Evolutionary conservation across 2,888 invertebrate species (phyloP).

Genomic region (Machimus atricapillus): DNA sequence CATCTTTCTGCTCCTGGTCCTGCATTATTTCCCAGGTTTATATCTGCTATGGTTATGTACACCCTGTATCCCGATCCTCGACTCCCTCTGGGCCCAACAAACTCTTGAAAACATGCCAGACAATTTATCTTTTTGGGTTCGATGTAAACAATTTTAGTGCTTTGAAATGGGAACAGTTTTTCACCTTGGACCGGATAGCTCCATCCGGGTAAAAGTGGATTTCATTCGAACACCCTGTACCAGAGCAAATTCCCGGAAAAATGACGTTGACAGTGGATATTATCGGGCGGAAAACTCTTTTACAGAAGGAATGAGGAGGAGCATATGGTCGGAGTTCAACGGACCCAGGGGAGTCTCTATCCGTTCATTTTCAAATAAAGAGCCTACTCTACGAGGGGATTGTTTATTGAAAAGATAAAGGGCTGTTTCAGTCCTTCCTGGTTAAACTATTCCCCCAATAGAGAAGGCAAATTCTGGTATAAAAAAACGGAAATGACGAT

Average conservation of each 20-base stretch:
- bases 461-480: not conserved
- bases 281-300: not conserved
- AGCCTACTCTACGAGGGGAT: not conserved
- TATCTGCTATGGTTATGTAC: not conserved
- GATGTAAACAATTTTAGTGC: constrained; percentile 15
- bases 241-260: not conserved
- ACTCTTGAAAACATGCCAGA: not conserved
- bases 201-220: not conserved
- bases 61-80: not conserved
- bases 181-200: constrained; percentile 1
- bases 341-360: not conserved
- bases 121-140: not conserved
- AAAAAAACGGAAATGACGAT: not conserved
- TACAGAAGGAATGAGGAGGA: not conserved
- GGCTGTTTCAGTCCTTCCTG: not conserved
- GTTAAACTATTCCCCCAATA: not conserved
- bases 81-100: not conserved
- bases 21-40: not conserved
- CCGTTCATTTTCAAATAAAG: not conserved
- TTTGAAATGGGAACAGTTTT: not conserved
- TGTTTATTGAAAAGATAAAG: not conserved
- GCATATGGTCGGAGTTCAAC: not conserved
- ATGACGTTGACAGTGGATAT: not conserved
- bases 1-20: not conserved
- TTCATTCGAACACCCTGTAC: not conserved